These are phyloP conservation scores for Drosophila persimilis DNA, from an alignment of 1,140 invertebrate species.

Conservation along the genomic window DNA sequence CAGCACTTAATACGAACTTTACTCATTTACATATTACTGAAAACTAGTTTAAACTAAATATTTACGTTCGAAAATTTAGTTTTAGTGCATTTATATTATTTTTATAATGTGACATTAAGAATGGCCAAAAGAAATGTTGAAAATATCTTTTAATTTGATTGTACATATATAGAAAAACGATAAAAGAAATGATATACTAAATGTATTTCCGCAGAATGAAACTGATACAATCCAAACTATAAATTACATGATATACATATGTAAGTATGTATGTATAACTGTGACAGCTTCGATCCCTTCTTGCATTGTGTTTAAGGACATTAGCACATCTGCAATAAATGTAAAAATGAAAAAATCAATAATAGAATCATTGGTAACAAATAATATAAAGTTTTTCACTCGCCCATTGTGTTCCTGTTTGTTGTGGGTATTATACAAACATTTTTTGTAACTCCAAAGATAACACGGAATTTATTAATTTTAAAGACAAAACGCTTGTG, in stretches of 20 bases:
- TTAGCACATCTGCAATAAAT: conserved; percentile 53
- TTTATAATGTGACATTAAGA: conserved; percentile 67
- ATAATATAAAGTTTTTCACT: neutral
- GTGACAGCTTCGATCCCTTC: conserved; percentile 57
- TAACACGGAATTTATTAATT: no score
- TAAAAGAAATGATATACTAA: conserved; percentile 38
- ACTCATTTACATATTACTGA: conserved; percentile 55
- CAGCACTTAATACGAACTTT: conserved; percentile 53
- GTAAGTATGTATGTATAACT: conserved; percentile 50
- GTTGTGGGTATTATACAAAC: no score
- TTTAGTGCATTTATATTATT: conserved; percentile 77
- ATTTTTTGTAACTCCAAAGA: no score
- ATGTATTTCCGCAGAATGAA: conserved; percentile 53
- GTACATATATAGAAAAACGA: conserved; percentile 56
- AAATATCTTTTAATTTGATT: conserved; percentile 55
- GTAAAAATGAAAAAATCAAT: conserved; percentile 56
- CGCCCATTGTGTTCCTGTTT: no score
- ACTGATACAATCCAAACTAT: conserved; percentile 46
- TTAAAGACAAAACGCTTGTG: no score
- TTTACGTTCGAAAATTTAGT: conserved; percentile 59
- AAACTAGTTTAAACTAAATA: conserved; percentile 57
- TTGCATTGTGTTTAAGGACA: conserved; percentile 50
- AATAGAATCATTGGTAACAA: conserved; percentile 72
- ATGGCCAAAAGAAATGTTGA: conserved; percentile 34
- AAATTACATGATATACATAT: conserved; percentile 51